Evolutionary conservation across 2,888 invertebrate genomes (phyloP).

Genomic region (Drosophila dives): DNA sequence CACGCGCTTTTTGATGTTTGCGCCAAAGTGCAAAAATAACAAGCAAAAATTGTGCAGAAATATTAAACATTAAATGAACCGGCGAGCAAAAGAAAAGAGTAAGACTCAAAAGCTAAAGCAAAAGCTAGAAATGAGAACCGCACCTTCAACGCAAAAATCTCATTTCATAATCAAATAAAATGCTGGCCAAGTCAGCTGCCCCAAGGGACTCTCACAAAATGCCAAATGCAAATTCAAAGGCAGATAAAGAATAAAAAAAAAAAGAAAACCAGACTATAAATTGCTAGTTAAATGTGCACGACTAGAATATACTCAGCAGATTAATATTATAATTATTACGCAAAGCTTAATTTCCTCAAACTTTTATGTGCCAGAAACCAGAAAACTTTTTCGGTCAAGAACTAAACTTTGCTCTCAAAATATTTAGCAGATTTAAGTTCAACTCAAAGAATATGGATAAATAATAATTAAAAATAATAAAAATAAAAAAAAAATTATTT

Average conservation of each 20-base stretch:
- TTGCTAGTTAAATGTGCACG: neutral
- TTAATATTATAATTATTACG: neutral
- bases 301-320: neutral
- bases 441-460: neutral
- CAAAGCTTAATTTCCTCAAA: fast-evolving
- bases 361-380: no score
- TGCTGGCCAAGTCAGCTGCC: constrained; percentile 62
- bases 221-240: constrained; percentile 47
- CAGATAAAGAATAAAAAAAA: constrained; percentile 40
- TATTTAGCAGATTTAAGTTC: neutral
- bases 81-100: constrained; percentile 13
- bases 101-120: constrained; percentile 12
- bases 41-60: constrained; percentile 67
- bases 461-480: neutral
- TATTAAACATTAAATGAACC: constrained; percentile 77
- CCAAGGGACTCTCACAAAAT: constrained; percentile 46
- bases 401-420: neutral
- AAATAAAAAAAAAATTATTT: neutral
- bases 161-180: constrained; percentile 78
- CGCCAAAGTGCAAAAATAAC: constrained; percentile 72
- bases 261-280: neutral
- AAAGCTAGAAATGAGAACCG: constrained; percentile 14
- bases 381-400: no score
- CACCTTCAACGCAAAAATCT: constrained; percentile 54
- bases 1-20: constrained; percentile 78